Percentiles rank a stretch among this genome's conserved stretches.
These are phyloP conservation scores for Melanaphis sacchari DNA, from an alignment of 1,140 invertebrate genomes.

Conservation along the genomic window DNA sequence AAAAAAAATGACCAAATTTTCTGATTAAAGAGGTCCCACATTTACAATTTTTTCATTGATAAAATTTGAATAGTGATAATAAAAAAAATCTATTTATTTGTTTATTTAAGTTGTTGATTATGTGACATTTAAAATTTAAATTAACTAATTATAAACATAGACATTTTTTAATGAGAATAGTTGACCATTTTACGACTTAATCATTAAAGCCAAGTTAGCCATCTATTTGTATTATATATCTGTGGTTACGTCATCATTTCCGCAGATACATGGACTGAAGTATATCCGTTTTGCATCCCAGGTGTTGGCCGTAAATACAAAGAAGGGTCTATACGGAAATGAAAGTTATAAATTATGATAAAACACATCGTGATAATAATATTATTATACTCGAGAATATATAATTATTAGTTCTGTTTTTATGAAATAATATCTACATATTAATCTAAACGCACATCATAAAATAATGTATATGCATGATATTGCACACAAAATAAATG, in stretches of 20 bases:
- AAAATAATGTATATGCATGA: not conserved
- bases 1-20: not conserved
- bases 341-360: conserved; percentile 33
- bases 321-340: not conserved
- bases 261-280: not conserved
- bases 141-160: not conserved
- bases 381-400: not conserved
- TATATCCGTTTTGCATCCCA: conserved; percentile 7
- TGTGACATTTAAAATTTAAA: not conserved
- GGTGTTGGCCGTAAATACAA: not conserved
- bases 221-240: not conserved
- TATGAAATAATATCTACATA: not conserved
- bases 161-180: not conserved
- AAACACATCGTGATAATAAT: not conserved
- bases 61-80: not conserved
- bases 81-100: not conserved
- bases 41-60: not conserved
- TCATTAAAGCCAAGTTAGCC: not conserved
- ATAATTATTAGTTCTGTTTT: conserved; percentile 1
- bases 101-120: too few relatives aligned
- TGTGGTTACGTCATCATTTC: conserved; percentile 1
- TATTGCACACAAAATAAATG: not conserved
- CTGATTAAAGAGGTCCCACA: not conserved
- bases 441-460: not conserved
- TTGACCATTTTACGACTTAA: not conserved